Evolutionary conservation across 1,140 invertebrate species (phyloP), one percentile per base, ranked within the genome.

Genomic region (Caenorhabditis briggsae): DNA sequence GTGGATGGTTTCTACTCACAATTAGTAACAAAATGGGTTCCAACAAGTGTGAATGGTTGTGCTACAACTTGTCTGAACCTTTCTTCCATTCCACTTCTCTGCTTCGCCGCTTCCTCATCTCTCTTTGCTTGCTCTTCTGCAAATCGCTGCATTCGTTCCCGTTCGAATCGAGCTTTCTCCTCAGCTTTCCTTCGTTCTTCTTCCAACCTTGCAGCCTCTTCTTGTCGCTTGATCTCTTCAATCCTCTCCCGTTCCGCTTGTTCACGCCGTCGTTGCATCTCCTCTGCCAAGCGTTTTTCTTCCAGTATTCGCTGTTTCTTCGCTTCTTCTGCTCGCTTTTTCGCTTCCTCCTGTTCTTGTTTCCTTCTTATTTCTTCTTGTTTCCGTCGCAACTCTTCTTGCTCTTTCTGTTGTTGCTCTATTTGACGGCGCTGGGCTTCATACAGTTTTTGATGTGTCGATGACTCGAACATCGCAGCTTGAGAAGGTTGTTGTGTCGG

Each of bases 341-440:
- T 33, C 58, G 61, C 33, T 33, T 86, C 84, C 11, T 61, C 61
- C 16, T 33, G 2, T 55, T 88, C 65, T 56, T 53, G 55, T 64
- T 88, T 65, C 25, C 33, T 33, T 33, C 33, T 33, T 33, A 33
- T 33, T 33, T 33, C 33, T 33, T 33, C 33, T 33, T 33, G 33
- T 33, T 43, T 70, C 41, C 82, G 20, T 33, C 53, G 23, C 33
- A 33, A 33, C 14, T 83, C 53, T 78, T 84, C 86, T 82, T 88
- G 56, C 46, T 88, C 87, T 70, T 83, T 83, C 43, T 64, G 5
- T 48, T 87, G 74, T 61, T 70, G 84, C 74, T 86, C 64, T 18
- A 82, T 65, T 65, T 85, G 84, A 50, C 86, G 43, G 33, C 74
- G 9, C 78, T 82, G 53, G 12, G 82, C 87, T 14, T 83, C 87